Percentiles rank a stretch among this genome's conserved stretches.
Conservation (phyloP, 2,888 invertebrate species). For the Spilosoma lubricipeda region DNA sequence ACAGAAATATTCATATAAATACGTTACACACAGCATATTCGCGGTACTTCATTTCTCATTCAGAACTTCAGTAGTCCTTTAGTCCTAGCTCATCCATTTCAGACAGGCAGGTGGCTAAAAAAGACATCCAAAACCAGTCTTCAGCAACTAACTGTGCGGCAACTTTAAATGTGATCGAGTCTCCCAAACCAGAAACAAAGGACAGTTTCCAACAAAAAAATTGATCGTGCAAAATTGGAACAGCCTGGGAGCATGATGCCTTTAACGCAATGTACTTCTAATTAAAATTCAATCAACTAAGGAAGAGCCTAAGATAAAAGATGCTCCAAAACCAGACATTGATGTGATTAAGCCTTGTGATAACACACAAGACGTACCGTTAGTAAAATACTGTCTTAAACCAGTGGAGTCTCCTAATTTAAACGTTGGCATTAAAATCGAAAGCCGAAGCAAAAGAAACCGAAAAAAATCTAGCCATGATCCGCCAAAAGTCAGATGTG, state of each 20-base stretch:
- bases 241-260: conserved; percentile 64
- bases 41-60: no score
- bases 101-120: background rate
- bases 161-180: conserved; percentile 87
- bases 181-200: conserved; percentile 78
- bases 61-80: no score
- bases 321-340: conserved; percentile 58
- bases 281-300: conserved; percentile 1
- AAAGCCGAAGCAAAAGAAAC: conserved; percentile 34
- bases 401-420: conserved; percentile 15
- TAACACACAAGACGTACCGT: conserved; percentile 66
- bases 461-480: conserved; percentile 70
- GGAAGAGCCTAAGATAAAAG: conserved; percentile 12
- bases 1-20: no score
- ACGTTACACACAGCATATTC: no score
- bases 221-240: conserved; percentile 76
- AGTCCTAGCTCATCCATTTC: no score
- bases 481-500: conserved; percentile 87
- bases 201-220: conserved; percentile 58
- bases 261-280: background rate
- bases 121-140: conserved; percentile 76
- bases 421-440: conserved; percentile 20
- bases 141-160: conserved; percentile 94
- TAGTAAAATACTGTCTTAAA: conserved; percentile 14
- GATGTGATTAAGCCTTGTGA: conserved; percentile 12